phyloP scores from a whole-genome alignment of 2,888 invertebrate genomes.

The Charanyca ferruginea region DNA sequence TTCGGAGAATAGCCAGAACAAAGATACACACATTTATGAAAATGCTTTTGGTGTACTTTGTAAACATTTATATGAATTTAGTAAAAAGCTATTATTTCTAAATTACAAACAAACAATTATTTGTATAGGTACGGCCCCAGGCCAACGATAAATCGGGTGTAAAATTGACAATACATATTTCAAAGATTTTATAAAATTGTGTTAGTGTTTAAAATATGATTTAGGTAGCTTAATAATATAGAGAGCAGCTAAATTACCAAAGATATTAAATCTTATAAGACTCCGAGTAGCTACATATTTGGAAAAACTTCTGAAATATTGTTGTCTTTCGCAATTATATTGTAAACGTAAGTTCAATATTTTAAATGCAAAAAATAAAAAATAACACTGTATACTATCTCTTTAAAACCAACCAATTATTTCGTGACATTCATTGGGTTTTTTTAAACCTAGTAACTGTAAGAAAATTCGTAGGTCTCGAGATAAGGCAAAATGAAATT shows the following conservation, averaged over 20 bases:
- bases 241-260: constrained; percentile 44
- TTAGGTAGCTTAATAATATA: constrained; percentile 3
- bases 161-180: background rate
- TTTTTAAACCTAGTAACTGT: constrained; percentile 25
- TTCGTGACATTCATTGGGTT: constrained; percentile 26
- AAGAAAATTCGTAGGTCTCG: constrained; percentile 44
- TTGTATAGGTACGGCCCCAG: too few relatives aligned
- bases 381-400: constrained; percentile 40
- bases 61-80: too few relatives aligned
- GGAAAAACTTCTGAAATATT: background rate
- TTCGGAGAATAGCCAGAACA: too few relatives aligned
- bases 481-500: constrained; percentile 60
- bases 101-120: too few relatives aligned
- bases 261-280: constrained; percentile 16
- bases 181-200: background rate
- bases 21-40: too few relatives aligned
- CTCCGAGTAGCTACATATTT: background rate
- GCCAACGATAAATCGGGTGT: background rate
- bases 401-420: constrained; percentile 29
- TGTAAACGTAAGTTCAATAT: background rate
- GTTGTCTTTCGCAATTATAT: background rate
- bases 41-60: too few relatives aligned
- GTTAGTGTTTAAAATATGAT: constrained; percentile 12
- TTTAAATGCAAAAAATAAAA: constrained; percentile 1
- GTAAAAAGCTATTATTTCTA: too few relatives aligned